Conservation (phyloP, 2,113 vertebrate genomes). For the Gila orcuttii region DNA sequence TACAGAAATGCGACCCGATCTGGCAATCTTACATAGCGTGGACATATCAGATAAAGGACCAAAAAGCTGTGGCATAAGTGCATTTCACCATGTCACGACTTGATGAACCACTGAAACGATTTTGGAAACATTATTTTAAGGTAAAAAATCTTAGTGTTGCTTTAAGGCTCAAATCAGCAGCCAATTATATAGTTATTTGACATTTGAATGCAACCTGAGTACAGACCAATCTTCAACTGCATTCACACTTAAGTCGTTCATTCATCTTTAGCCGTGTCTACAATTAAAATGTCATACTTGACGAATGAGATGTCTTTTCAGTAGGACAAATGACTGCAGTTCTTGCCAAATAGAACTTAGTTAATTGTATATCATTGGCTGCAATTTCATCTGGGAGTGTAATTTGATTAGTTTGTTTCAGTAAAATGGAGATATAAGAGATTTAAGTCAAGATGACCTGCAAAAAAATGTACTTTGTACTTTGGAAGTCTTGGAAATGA, state of each 20-base stretch:
- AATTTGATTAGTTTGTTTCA: constrained; percentile 18
- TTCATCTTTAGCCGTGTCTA: neutral
- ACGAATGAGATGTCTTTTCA: neutral
- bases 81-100: too few relatives aligned
- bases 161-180: neutral
- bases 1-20: too few relatives aligned
- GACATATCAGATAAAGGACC: too few relatives aligned
- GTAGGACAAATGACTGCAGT: constrained; percentile 10
- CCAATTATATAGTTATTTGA: neutral
- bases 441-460: neutral
- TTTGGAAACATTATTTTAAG: too few relatives aligned
- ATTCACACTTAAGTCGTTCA: neutral
- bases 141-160: too few relatives aligned
- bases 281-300: constrained; percentile 13
- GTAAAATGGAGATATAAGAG: neutral
- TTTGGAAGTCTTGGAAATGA: neutral
- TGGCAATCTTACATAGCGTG: too few relatives aligned
- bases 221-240: neutral
- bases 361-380: neutral
- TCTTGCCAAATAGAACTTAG: constrained; percentile 1
- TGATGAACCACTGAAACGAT: too few relatives aligned
- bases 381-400: constrained; percentile 4
- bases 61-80: too few relatives aligned
- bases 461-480: neutral
- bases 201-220: neutral